Base-by-base conservation (phyloP, 2,113 vertebrate genomes). In the Turnix velox region DNA sequence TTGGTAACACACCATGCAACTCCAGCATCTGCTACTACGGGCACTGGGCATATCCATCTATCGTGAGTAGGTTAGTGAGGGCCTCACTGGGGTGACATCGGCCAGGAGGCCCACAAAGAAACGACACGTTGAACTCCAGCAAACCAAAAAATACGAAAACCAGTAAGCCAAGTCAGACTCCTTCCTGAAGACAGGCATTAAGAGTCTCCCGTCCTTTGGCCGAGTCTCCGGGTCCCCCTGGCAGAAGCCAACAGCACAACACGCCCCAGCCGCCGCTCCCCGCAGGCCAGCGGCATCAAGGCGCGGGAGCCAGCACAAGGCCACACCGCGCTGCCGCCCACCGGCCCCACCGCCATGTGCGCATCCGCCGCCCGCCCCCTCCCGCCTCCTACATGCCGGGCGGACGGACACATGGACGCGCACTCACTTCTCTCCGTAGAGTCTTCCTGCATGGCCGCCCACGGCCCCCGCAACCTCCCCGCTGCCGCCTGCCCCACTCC, bases 201-300 rank as follows among this genome's bases (percentile, higher is more conserved):
- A 18, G 80, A 58, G 76, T 1, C 15, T 61, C 55, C 69, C 22
- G 48, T 12, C 7, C 75, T 24, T 54, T 2, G 45, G 30, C 71
- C 18, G 75, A 39, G 28, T 55, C 95, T 82, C 94, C 40, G 88
- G 83, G 88, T 90, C 95, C 90, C 94, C 90, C 95, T 94, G 92
- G 22, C 95, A 75, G 94, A 88, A 39, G 78, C 61, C 5, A 25
- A 69, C 74, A 35, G 88, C 85, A 37, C 46, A 12, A 82, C 92
- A 80, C 89, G 37, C 1, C n/a, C 54, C 2, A 7, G 40, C 66
- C 83, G 42, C 72, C 20, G 74, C 87, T 55, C 27, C 18, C 81
- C 33, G 46, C 81, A 18, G 76, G 30, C 10, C 9, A 49, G 85
- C 69, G 61, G 25, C 40, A 43, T 52, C 22, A 14, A 43, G 77